Evolutionary conservation across 2,797 vertebrate genomes (phyloP).

Genomic region (Xerus rutilus): DNA sequence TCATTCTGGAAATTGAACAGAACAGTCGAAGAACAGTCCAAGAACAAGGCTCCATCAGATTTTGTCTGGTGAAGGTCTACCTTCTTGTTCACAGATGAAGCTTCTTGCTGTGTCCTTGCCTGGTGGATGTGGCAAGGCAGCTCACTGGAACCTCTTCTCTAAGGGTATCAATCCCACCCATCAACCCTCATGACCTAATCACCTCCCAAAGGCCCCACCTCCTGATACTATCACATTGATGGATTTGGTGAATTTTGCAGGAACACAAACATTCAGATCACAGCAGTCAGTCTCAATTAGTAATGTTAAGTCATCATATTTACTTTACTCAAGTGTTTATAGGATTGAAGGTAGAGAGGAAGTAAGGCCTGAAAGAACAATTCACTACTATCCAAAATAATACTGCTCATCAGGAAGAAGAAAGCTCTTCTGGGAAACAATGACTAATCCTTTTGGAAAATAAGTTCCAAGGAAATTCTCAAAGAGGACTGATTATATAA

Average conservation of each 20-base stretch:
- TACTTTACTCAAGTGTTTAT: not conserved
- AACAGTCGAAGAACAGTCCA: not conserved
- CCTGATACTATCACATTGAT: not conserved
- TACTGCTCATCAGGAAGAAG: not conserved
- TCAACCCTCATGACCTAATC: not conserved
- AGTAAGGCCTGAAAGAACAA: not conserved
- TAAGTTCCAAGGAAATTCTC: slow-evolving; percentile 24
- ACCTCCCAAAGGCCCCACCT: not conserved
- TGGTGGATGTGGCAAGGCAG: not conserved
- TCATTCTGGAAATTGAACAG: not conserved
- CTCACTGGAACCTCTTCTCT: not conserved
- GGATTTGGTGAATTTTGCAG: not conserved
- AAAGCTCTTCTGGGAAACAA: not conserved
- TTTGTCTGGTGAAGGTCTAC: not conserved
- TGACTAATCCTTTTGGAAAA: slow-evolving; percentile 25
- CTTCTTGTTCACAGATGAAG: not conserved
- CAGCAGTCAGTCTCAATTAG: not conserved
- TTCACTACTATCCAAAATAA: not conserved
- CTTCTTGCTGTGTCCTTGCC: not conserved
- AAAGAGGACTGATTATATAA: not conserved
- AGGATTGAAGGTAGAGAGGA: not conserved
- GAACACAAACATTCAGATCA: not conserved
- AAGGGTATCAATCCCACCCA: not conserved
- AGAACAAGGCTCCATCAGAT: not conserved
- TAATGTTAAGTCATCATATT: not conserved